Percentiles rank a stretch among this genome's conserved stretches.
Evolutionary conservation across 2,113 vertebrate species (phyloP).

Genomic region (Carassius auratus): DNA sequence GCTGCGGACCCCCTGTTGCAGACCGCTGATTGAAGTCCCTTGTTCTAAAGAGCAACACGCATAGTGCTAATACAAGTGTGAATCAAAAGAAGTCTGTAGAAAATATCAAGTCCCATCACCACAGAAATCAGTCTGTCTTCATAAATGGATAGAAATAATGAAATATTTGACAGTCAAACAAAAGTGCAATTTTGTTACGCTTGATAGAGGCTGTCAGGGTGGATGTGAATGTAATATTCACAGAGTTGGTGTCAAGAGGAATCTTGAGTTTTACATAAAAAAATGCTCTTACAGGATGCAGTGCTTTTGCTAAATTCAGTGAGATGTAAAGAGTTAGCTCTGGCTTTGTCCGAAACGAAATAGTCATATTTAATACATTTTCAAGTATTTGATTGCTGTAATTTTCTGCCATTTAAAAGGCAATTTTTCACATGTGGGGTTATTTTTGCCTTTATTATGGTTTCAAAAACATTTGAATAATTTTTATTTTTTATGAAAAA

Average conservation of each 20-base stretch:
- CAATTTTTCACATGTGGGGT: background rate
- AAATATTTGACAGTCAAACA: constrained; percentile 15
- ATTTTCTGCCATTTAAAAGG: background rate
- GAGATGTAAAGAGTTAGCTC: background rate
- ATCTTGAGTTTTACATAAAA: background rate
- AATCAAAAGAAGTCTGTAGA: constrained; percentile 8
- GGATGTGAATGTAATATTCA: background rate
- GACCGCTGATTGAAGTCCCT: too few species aligned
- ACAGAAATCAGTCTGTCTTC: background rate
- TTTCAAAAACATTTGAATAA: background rate
- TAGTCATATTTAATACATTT: background rate
- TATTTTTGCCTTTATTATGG: background rate
- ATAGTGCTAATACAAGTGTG: background rate
- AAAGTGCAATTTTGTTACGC: constrained; percentile 20
- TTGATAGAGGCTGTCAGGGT: background rate
- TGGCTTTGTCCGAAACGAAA: background rate
- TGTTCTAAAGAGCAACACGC: too few species aligned
- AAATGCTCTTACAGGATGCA: background rate
- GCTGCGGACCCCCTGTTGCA: too few species aligned
- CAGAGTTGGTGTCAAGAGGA: background rate
- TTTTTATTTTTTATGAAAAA: background rate
- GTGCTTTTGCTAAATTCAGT: background rate
- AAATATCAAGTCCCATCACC: constrained; percentile 11
- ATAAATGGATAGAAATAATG: constrained; percentile 27
- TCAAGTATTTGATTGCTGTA: background rate